Evolutionary conservation across 2,113 vertebrate species (phyloP), one percentile per base, ranked within the genome.

Genomic region (Python bivittatus): DNA sequence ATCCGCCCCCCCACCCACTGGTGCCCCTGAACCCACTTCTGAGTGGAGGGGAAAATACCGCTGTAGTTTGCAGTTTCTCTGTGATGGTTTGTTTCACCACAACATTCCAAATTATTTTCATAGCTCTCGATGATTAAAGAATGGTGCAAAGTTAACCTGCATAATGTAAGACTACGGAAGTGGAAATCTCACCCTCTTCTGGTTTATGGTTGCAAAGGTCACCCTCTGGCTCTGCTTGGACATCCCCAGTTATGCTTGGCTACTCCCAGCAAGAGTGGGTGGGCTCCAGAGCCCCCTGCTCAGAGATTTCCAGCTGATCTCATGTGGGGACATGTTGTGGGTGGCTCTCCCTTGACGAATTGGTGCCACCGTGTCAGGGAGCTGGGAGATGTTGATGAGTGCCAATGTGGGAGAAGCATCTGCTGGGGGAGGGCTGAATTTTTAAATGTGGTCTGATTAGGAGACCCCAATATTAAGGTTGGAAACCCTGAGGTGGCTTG

Each of bases 391-490:
- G 83, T 64, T 0, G 79, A 56, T 86, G 92, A 54, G 90, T 90
- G 88, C 86, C 9, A 89, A 53, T 5, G 38, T 29, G 85, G 57
- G 84, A 61, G 91, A 93, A 93, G 93, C 91, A 94, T 6, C 1
- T 5, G 38, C 90, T 92, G 93, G 87, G 64, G 90, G 94, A 42
- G 44, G 2, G n/a, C n/a, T 13, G 25, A 10, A 6, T 86, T 91
- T 57, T 90, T 86, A 86, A 91, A 48, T 22, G 72, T 79, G 72
- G 53, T 29, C 22, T 13, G 4, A 42, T 25, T 2, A 56, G 0
- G 6, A 0, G 0, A 83, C 86, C 57, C 13, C 2, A 56, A 88
- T 85, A 17, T 1, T 88, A 0, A 0, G 88, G 3, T 93, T 20
- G 20, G 87, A 92, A n/a, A 58, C 79, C 48, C 13, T 90, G 56